phyloP scores from a whole-genome alignment of 2,888 invertebrate species.

The Mythimna loreyi region DNA sequence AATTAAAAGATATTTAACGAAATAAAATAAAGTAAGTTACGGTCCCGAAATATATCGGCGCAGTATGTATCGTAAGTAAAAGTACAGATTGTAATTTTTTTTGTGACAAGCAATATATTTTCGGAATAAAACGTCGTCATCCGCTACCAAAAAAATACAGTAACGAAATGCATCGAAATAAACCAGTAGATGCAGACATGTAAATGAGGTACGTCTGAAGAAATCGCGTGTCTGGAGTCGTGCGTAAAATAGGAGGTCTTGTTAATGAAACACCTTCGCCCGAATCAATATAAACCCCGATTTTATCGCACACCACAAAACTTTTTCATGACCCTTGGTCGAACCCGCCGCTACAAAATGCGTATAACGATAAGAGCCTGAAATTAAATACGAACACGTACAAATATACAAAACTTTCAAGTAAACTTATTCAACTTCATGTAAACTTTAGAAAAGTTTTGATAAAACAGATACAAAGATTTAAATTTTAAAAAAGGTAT shows the following conservation, averaged over 20 bases:
- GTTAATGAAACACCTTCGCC: conserved; percentile 71
- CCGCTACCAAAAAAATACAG: neutral
- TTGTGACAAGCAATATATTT: conserved; percentile 46
- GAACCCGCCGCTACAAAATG: conserved; percentile 21
- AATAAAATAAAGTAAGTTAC: neutral
- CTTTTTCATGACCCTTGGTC: conserved; percentile 62
- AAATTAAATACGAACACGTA: conserved; percentile 29
- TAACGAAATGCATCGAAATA: conserved; percentile 15
- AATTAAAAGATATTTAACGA: neutral
- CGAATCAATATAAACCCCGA: conserved; percentile 74
- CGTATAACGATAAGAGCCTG: conserved; percentile 22
- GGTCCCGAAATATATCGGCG: neutral
- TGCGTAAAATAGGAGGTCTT: conserved; percentile 60
- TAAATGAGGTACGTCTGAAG: conserved; percentile 42
- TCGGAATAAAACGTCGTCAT: conserved; percentile 2
- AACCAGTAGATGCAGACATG: conserved; percentile 5
- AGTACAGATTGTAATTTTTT: neutral
- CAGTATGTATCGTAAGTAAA: too few species aligned
- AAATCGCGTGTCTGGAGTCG: conserved; percentile 57
- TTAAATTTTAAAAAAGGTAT: neutral
- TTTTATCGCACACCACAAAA: conserved; percentile 73
- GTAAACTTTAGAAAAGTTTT: conserved; percentile 36
- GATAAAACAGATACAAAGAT: neutral
- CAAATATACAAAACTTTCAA: conserved; percentile 5
- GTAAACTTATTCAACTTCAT: conserved; percentile 41